phyloP scores from a whole-genome alignment of 1,140 invertebrate species.

The Magallana ariakensis region DNA sequence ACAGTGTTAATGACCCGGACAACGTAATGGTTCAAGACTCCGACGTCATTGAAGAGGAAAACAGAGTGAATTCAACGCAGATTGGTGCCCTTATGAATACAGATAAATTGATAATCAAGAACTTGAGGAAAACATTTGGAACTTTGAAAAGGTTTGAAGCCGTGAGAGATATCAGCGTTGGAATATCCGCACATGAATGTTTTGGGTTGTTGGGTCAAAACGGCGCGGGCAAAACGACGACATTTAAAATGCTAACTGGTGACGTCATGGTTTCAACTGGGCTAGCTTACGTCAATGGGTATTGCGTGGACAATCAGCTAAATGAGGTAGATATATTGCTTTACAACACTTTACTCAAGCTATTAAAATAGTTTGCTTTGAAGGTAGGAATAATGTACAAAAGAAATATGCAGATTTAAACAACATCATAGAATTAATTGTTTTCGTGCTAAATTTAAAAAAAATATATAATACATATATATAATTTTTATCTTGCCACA shows the following conservation, averaged over 20 bases:
- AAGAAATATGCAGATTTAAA: no score
- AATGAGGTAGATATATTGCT: background rate
- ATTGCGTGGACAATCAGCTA: slow-evolving; percentile 68
- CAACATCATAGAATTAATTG: no score
- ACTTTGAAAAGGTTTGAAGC: background rate
- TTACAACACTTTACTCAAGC: background rate
- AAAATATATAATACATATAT: no score
- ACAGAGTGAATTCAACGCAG: background rate
- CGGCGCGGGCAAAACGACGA: slow-evolving; percentile 95
- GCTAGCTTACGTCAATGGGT: slow-evolving; percentile 80
- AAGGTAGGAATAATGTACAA: no score
- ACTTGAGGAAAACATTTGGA: slow-evolving; percentile 1
- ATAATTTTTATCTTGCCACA: no score
- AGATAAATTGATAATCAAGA: background rate
- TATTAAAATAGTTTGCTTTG: no score
- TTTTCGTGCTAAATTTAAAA: no score
- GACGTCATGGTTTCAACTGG: slow-evolving; percentile 83
- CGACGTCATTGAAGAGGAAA: background rate
- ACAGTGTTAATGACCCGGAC: background rate
- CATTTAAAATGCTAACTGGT: slow-evolving; percentile 91
- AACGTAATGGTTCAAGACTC: background rate
- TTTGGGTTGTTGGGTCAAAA: slow-evolving; percentile 91
- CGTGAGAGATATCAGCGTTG: background rate
- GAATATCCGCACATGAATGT: slow-evolving; percentile 81
- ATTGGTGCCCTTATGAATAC: background rate